Evolutionary conservation across 2,113 vertebrate genomes (phyloP).

Genomic region (Vulpes lagopus): DNA sequence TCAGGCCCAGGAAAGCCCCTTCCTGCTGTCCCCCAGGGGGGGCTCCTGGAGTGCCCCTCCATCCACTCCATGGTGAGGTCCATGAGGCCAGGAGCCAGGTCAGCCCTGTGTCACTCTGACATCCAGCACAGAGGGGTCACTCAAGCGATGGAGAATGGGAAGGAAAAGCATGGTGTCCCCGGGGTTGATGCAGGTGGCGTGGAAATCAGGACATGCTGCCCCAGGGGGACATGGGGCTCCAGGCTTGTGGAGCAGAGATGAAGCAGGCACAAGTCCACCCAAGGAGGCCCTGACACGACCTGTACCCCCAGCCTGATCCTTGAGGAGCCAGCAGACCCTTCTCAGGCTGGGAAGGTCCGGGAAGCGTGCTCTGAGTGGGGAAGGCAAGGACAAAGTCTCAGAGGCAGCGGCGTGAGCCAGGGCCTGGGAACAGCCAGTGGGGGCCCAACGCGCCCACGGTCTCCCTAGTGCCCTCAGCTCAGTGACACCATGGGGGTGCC

Average conservation of each 20-base stretch:
- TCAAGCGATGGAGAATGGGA: background rate
- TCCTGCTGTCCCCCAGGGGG: fast-evolving
- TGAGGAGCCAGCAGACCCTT: background rate
- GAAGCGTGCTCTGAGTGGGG: fast-evolving
- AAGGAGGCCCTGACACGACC: background rate
- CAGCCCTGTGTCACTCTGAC: background rate
- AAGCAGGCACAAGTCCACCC: fast-evolving
- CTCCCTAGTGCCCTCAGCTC: fast-evolving
- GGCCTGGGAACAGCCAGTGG: fast-evolving
- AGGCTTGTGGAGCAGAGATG: fast-evolving
- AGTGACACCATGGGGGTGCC: fast-evolving
- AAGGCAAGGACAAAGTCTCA: fast-evolving
- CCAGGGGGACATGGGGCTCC: fast-evolving
- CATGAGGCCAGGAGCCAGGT: background rate
- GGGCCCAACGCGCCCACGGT: fast-evolving
- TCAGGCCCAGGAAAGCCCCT: background rate
- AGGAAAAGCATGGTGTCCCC: fast-evolving
- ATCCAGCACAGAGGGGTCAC: fast-evolving
- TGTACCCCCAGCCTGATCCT: background rate
- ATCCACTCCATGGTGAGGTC: background rate
- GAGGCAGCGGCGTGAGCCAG: fast-evolving
- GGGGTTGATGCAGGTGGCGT: fast-evolving
- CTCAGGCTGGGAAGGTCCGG: fast-evolving
- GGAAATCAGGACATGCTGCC: fast-evolving
- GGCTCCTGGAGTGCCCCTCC: background rate